Evolutionary conservation across 2,888 invertebrate species (phyloP).

Genomic region (Eucriotettix oculatus): DNA sequence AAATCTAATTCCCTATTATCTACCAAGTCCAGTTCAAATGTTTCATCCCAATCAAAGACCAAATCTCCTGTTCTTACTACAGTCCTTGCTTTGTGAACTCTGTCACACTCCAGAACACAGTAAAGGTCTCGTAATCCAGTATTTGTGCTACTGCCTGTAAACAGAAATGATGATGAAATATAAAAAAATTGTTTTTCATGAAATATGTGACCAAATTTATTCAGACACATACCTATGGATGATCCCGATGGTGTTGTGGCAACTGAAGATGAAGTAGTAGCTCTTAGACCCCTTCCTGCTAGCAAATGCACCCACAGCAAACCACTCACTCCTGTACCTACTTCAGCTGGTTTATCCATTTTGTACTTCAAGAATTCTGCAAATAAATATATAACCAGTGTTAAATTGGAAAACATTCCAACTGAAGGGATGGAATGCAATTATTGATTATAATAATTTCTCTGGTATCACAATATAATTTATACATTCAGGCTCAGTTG

Average conservation of each 20-base stretch:
- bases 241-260: slow-evolving; percentile 46
- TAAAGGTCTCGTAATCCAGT: slow-evolving; percentile 69
- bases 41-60: slow-evolving; percentile 98
- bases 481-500: no score
- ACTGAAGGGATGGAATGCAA: no score
- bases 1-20: slow-evolving; percentile 89
- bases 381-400: background rate
- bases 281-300: slow-evolving; percentile 71
- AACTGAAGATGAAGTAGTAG: slow-evolving; percentile 47
- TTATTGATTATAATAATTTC: no score
- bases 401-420: no score
- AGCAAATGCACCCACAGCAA: slow-evolving; percentile 80
- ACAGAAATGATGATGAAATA: background rate
- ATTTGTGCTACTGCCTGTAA: slow-evolving; percentile 23
- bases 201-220: background rate
- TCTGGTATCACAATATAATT: no score
- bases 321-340: slow-evolving; percentile 52
- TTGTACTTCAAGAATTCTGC: slow-evolving; percentile 81
- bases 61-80: slow-evolving; percentile 91
- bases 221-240: slow-evolving; percentile 22
- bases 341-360: slow-evolving; percentile 51
- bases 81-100: slow-evolving; percentile 89
- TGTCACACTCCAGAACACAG: slow-evolving; percentile 93
- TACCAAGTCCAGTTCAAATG: slow-evolving; percentile 91
- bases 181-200: background rate